These are phyloP conservation scores for Hycleus cichorii DNA, from an alignment of 1,140 invertebrate species.

Conservation along the genomic window DNA sequence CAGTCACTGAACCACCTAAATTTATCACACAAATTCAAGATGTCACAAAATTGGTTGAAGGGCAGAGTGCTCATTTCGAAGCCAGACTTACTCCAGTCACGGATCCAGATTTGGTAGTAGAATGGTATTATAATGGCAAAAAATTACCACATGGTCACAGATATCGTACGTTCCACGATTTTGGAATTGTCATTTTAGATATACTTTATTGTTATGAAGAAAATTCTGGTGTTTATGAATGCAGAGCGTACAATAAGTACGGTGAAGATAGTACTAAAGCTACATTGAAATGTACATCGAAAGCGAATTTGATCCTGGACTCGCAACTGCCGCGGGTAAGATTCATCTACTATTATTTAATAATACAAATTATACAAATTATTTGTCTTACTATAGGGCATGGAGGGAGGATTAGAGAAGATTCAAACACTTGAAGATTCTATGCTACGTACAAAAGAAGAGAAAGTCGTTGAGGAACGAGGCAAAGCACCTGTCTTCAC, in stretches of 20 bases:
- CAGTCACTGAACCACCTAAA: conserved; percentile 74
- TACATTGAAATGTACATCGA: conserved; percentile 77
- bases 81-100: conserved; percentile 81
- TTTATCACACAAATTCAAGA: conserved; percentile 83
- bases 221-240: conserved; percentile 90
- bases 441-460: conserved; percentile 62
- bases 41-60: conserved; percentile 77
- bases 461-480: conserved; percentile 59
- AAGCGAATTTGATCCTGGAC: conserved; percentile 87
- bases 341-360: conserved; percentile 12
- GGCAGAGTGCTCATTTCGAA: conserved; percentile 92
- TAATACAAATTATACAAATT: neutral
- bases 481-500: conserved; percentile 86
- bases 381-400: conserved; percentile 54
- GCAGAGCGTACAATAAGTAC: conserved; percentile 83
- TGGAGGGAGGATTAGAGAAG: conserved; percentile 88
- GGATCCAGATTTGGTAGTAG: conserved; percentile 88
- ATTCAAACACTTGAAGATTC: conserved; percentile 88
- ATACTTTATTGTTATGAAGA: conserved; percentile 96
- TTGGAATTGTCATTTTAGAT: conserved; percentile 92
- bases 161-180: conserved; percentile 94
- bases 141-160: conserved; percentile 87
- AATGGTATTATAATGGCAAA: conserved; percentile 93
- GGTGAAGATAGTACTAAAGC: conserved; percentile 85
- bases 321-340: conserved; percentile 83